Percentiles rank a stretch among this genome's conserved stretches.
phyloP scores from a whole-genome alignment of 2,888 invertebrate species.

The Frankliniella intonsa region DNA sequence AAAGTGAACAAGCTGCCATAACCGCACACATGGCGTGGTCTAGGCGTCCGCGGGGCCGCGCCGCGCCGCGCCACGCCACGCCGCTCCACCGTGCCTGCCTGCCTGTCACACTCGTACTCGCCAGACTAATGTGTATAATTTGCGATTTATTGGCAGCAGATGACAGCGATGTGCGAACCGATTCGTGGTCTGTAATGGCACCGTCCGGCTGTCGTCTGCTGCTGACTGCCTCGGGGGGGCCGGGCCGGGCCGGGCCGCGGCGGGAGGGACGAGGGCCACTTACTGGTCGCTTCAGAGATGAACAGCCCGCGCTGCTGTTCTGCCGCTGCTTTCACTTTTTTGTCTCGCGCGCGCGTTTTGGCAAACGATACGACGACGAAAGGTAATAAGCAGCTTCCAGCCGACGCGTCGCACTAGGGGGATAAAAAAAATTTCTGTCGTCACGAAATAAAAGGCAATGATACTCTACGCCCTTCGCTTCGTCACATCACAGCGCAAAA shows the following conservation, averaged over 20 bases:
- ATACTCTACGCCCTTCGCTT: too few species aligned
- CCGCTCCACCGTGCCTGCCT: not conserved
- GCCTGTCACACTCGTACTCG: not conserved
- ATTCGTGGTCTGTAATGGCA: not conserved
- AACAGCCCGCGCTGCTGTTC: not conserved
- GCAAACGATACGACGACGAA: too few species aligned
- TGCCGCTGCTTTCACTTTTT: not conserved
- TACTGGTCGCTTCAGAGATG: not conserved
- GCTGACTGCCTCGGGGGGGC: not conserved
- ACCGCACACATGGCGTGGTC: not conserved
- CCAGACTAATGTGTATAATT: conserved; percentile 2
- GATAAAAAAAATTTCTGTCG: too few species aligned
- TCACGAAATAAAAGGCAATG: too few species aligned
- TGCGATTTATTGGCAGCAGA: conserved; percentile 13
- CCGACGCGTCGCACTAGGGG: too few species aligned
- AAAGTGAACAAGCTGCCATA: conserved; percentile 11
- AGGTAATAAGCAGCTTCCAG: too few species aligned
- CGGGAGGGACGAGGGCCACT: not conserved
- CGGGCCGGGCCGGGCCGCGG: not conserved
- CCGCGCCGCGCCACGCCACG: not conserved
- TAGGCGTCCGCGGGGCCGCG: not conserved
- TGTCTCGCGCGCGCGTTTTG: conserved; percentile 3
- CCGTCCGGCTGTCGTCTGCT: not conserved
- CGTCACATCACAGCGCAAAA: too few species aligned
- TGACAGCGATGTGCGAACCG: not conserved